phyloP scores from a whole-genome alignment of 2,797 vertebrate genomes.

The Mus minutoides region DNA sequence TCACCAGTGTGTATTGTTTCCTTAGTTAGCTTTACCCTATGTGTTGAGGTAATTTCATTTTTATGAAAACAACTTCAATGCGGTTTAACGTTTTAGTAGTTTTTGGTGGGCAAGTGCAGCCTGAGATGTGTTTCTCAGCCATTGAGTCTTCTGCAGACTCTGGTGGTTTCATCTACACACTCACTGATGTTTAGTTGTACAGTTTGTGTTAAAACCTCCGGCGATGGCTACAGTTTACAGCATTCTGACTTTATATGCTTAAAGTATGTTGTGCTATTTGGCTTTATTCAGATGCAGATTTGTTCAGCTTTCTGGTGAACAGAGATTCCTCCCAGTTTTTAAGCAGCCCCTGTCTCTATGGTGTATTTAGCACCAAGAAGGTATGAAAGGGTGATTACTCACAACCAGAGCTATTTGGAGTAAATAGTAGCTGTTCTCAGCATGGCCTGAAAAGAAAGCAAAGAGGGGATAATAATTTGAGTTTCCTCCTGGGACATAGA shows the following conservation, averaged over 20 bases:
- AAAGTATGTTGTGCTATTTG: background rate
- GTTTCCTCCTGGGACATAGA: background rate
- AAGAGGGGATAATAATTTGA: background rate
- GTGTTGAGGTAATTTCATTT: background rate
- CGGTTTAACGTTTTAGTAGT: background rate
- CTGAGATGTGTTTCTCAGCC: background rate
- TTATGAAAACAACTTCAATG: background rate
- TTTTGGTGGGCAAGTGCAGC: background rate
- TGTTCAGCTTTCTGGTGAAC: background rate
- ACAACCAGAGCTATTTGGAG: background rate
- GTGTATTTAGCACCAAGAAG: background rate
- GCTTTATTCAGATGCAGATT: background rate
- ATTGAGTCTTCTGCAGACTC: background rate
- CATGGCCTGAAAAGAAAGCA: background rate
- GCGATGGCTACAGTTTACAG: background rate
- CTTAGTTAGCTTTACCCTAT: background rate
- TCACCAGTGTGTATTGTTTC: background rate
- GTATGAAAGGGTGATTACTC: background rate
- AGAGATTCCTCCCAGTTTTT: background rate
- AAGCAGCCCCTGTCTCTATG: background rate
- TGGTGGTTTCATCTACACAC: background rate
- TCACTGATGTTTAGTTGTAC: background rate
- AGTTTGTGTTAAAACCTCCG: background rate
- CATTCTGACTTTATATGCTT: background rate
- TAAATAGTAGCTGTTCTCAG: background rate